Base-by-base conservation (phyloP, 2,888 invertebrate genomes). In the Torymus tubicola region DNA sequence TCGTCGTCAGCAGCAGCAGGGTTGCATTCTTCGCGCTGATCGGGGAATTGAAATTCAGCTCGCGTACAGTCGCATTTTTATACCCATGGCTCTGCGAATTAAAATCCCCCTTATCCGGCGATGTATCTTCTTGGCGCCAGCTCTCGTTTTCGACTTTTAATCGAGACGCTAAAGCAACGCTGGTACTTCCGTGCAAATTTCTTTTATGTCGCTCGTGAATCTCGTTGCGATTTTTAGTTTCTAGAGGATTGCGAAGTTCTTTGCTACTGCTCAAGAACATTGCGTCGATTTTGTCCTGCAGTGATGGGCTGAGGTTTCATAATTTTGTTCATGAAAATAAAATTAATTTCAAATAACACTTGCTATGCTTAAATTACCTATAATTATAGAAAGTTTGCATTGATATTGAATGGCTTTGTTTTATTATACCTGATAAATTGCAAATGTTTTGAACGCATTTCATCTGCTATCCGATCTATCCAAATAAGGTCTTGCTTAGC, bases 401-500 rank as follows among this genome's bases (percentile, higher is more conserved):
- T 16, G n/a, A 58, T 11, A 58, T 58, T 11, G 2, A 58, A 58
- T 58, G 18, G 13, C 0, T 13, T 21, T 21, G 14, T 18, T 14
- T n/a, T 2, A 31, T 63, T 18, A 10, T 11, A 73, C 73, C 16
- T 73, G 1, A 8, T 18, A 5, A 10, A 16, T 18, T 57, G 21
- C 42, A 55, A 14, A 3, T 70, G n/a, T 10, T 50, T 64, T 2
- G 73, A 68, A 5, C 73, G 74, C 52, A 79, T 60, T 42, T 57
- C 8, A 16, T 76, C 84, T 21, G 85, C 86, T 31, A 82, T 84
- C 14, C 85, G 84, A 78, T 89, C 88, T 81, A 88, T 88, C 88
- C 88, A 88, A 77, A 84, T 86, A 69, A 89, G 85, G 76, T 88
- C 87, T 60, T 87, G 81, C 68, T 84, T 84, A 10, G 86, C 86